phyloP scores from a whole-genome alignment of 2,888 invertebrate species.

The Caenorhabditis uteleia region DNA sequence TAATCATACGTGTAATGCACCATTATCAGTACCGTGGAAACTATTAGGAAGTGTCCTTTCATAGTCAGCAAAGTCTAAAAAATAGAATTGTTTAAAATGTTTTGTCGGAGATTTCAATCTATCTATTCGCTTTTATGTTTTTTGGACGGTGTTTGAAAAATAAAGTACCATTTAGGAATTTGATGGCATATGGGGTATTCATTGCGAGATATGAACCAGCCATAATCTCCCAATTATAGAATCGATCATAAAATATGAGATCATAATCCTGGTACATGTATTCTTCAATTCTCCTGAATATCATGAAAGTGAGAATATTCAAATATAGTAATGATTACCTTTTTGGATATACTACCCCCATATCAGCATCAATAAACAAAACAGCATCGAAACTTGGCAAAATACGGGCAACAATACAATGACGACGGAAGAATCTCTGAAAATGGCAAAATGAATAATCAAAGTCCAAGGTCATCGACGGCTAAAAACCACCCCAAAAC shows the following conservation, averaged over 20 bases:
- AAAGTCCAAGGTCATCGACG: too few relatives aligned
- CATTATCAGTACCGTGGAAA: slow-evolving; percentile 39
- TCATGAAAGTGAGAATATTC: neutral
- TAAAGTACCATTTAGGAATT: slow-evolving; percentile 14
- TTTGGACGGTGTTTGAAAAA: too few relatives aligned
- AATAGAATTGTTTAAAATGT: slow-evolving; percentile 2
- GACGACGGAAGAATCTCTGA: slow-evolving; percentile 45
- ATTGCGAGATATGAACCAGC: slow-evolving; percentile 35
- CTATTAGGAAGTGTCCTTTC: slow-evolving; percentile 24
- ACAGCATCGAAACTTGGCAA: slow-evolving; percentile 27
- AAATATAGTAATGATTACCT: neutral
- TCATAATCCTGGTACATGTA: slow-evolving; percentile 22
- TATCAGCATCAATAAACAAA: slow-evolving; percentile 42
- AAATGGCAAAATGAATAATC: too few relatives aligned
- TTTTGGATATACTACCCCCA: slow-evolving; percentile 45
- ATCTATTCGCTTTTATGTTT: too few relatives aligned
- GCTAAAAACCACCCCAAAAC: too few relatives aligned
- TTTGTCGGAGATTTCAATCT: neutral
- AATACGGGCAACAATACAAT: slow-evolving; percentile 32
- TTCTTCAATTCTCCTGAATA: slow-evolving; percentile 33
- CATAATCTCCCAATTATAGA: slow-evolving; percentile 32
- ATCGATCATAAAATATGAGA: slow-evolving; percentile 33
- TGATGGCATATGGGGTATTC: slow-evolving; percentile 15
- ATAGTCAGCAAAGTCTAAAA: slow-evolving; percentile 36
- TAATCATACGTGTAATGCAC: slow-evolving; percentile 34